Evolutionary conservation across 2,888 invertebrate species (phyloP).

Genomic region (Cerastis rubricosa): DNA sequence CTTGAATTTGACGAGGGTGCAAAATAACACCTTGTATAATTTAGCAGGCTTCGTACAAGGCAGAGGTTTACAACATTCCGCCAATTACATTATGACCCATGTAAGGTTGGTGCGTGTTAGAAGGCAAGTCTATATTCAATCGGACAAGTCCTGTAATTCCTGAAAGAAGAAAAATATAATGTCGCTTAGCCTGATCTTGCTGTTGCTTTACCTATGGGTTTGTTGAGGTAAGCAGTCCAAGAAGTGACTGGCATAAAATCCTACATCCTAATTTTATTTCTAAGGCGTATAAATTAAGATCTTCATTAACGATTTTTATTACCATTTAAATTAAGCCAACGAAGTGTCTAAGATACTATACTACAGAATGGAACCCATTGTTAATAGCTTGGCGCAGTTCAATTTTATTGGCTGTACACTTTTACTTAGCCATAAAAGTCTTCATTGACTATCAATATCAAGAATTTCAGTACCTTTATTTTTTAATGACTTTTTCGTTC

Average conservation of each 20-base stretch:
- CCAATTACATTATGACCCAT: too few species aligned
- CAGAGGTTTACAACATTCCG: too few species aligned
- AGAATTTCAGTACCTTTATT: not conserved
- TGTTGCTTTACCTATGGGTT: not conserved
- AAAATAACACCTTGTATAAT: too few species aligned
- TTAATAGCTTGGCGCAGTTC: not conserved
- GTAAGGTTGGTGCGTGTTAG: too few species aligned
- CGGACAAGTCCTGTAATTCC: not conserved
- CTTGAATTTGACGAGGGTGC: too few species aligned
- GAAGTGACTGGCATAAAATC: not conserved
- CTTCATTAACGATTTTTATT: not conserved
- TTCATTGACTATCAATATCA: not conserved
- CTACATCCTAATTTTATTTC: not conserved
- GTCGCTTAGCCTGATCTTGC: not conserved
- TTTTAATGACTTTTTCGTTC: not conserved
- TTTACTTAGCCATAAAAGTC: constrained; percentile 16
- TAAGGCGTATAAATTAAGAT: too few species aligned
- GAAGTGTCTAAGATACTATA: not conserved
- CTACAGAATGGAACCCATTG: not conserved
- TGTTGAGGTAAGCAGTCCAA: not conserved
- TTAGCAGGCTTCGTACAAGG: too few species aligned
- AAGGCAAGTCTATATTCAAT: not conserved
- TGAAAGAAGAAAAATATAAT: not conserved
- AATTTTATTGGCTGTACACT: constrained; percentile 29
- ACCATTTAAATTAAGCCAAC: constrained; percentile 5